phyloP scores from a whole-genome alignment of 2,797 vertebrate species.

The Galagoides demidoff region DNA sequence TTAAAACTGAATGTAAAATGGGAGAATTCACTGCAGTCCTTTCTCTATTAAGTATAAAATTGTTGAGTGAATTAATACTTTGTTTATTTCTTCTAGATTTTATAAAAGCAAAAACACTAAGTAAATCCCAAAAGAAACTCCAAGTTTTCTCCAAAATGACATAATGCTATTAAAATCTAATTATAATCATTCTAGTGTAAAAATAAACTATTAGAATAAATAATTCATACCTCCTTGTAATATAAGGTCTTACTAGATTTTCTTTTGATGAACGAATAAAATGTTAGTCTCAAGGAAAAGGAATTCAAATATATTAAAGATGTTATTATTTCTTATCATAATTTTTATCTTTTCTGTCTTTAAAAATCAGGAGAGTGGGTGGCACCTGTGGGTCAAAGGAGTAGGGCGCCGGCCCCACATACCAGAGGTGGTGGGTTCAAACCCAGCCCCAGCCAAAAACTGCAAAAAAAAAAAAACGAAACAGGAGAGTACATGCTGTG shows the following conservation, averaged over 20 bases:
- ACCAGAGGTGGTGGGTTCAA: too few relatives aligned
- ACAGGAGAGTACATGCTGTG: background rate
- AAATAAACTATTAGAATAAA: background rate
- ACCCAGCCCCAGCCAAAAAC: too few relatives aligned
- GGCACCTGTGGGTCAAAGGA: too few relatives aligned
- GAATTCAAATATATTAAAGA: background rate
- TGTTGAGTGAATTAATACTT: background rate
- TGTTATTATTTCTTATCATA: background rate
- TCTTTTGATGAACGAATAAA: background rate
- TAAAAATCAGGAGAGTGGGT: background rate
- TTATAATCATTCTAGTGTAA: background rate
- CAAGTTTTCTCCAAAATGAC: background rate
- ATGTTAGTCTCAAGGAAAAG: background rate
- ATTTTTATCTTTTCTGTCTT: background rate
- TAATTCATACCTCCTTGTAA: background rate
- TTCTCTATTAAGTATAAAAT: background rate
- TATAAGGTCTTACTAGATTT: background rate
- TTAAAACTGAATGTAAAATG: background rate
- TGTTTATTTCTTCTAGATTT: background rate
- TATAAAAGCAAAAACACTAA: background rate
- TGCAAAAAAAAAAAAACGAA: background rate
- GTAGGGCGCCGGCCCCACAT: too few relatives aligned
- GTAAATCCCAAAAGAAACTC: background rate
- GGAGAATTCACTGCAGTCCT: background rate
- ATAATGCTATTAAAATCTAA: background rate